Conservation (phyloP, 2,888 invertebrate species). For the Brachylomia viminalis region DNA sequence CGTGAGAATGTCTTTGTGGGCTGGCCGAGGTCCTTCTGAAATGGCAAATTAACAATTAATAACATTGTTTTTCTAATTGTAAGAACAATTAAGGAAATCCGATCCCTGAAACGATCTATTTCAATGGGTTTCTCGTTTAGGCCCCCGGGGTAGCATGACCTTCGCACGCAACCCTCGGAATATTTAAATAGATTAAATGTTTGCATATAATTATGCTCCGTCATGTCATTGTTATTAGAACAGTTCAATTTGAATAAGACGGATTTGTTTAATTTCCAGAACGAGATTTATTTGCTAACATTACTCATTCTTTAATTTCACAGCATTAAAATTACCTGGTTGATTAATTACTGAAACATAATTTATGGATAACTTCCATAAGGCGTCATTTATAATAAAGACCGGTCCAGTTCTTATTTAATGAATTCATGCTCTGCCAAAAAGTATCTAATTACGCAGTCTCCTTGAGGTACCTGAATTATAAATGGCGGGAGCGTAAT, state of each 20-base stretch:
- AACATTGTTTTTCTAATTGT: neutral
- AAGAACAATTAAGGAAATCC: neutral
- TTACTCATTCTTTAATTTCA: constrained; percentile 31
- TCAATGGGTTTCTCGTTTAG: constrained; percentile 7
- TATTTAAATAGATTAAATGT: constrained; percentile 53
- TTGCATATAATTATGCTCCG: constrained; percentile 54
- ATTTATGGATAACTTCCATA: constrained; percentile 27
- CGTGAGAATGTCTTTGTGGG: constrained; percentile 97
- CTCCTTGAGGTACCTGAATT: constrained; percentile 49
- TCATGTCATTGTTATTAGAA: constrained; percentile 50
- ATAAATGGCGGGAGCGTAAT: constrained; percentile 39
- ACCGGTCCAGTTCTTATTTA: constrained; percentile 16
- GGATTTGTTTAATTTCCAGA: constrained; percentile 24
- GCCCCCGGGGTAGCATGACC: constrained; percentile 8
- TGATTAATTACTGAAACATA: constrained; percentile 21
- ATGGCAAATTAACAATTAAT: constrained; percentile 50
- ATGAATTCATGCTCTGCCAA: constrained; percentile 16
- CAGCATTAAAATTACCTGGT: constrained; percentile 5
- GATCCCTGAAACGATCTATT: constrained; percentile 1
- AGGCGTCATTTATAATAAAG: constrained; percentile 29
- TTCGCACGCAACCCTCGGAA: constrained; percentile 35
- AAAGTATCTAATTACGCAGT: constrained; percentile 43
- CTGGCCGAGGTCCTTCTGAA: constrained; percentile 97
- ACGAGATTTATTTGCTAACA: constrained; percentile 21
- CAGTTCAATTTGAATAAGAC: constrained; percentile 47